Evolutionary conservation across 2,888 invertebrate genomes (phyloP).

Genomic region (Caradrina kadenii): DNA sequence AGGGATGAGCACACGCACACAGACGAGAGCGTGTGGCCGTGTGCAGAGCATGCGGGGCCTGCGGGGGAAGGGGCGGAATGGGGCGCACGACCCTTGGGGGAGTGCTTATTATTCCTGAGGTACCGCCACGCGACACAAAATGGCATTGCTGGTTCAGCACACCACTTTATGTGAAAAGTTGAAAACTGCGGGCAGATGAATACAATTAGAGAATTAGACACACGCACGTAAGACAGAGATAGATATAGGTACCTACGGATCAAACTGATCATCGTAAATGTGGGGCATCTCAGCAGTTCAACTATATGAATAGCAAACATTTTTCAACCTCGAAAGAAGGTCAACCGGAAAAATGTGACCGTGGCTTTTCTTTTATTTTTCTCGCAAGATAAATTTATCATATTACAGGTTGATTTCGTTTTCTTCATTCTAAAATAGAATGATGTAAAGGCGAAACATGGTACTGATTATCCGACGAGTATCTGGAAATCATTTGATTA

Average conservation of each 20-base stretch:
- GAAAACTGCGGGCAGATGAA: constrained; percentile 39
- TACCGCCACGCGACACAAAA: constrained; percentile 52
- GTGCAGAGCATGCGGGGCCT: constrained; percentile 19
- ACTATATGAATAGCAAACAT: constrained; percentile 13
- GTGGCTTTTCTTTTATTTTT: constrained; percentile 10
- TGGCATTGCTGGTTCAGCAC: constrained; percentile 56
- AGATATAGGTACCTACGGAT: background rate
- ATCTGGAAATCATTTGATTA: too few relatives aligned
- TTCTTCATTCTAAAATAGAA: background rate
- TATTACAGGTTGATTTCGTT: constrained; percentile 1
- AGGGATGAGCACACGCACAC: constrained; percentile 27
- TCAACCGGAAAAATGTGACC: constrained; percentile 5
- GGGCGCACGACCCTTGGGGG: constrained; percentile 31
- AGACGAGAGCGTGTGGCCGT: background rate
- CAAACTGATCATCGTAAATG: background rate
- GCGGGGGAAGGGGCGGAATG: constrained; percentile 8
- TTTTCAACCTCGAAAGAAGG: constrained; percentile 18
- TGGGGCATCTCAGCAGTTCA: constrained; percentile 3
- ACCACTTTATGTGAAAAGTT: constrained; percentile 53
- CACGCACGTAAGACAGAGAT: constrained; percentile 2
- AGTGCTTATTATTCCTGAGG: constrained; percentile 62
- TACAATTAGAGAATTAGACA: constrained; percentile 45
- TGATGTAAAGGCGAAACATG: too few relatives aligned
- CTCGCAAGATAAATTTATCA: constrained; percentile 3
- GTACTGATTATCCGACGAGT: too few relatives aligned